Conservation (phyloP, 2,888 invertebrate species). For the Erebia palarica region DNA sequence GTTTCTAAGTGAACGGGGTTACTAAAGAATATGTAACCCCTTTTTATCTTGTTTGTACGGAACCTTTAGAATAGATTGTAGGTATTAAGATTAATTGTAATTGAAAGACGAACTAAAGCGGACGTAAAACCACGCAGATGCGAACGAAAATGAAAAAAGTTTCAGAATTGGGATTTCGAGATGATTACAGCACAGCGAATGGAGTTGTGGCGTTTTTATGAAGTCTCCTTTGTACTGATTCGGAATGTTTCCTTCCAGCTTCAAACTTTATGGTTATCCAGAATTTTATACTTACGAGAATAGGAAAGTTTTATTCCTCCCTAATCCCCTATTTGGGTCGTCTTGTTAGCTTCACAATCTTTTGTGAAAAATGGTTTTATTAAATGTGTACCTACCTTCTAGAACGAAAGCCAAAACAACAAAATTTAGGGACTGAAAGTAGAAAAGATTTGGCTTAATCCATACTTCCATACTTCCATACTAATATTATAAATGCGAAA, state of each 20-base stretch:
- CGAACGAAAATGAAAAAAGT: conserved; percentile 81
- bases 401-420: not conserved
- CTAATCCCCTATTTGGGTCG: conserved; percentile 52
- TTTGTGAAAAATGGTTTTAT: conserved; percentile 46
- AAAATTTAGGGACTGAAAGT: not conserved
- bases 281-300: conserved; percentile 53
- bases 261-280: conserved; percentile 63
- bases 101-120: conserved; percentile 60
- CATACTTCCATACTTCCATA: no score
- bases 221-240: conserved; percentile 74
- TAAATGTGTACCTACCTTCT: conserved; percentile 18
- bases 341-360: conserved; percentile 48
- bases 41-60: no score
- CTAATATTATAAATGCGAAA: no score
- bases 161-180: conserved; percentile 72
- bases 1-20: no score
- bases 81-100: conserved; percentile 44
- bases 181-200: conserved; percentile 79
- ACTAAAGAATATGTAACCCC: no score
- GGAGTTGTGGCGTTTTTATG: conserved; percentile 76
- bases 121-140: conserved; percentile 69
- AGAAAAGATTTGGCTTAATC: not conserved
- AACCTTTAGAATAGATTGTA: not conserved
- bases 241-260: conserved; percentile 68
- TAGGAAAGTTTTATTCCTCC: conserved; percentile 66